phyloP scores from a whole-genome alignment of 1,140 invertebrate genomes.

The Mactra quadrangularis region DNA sequence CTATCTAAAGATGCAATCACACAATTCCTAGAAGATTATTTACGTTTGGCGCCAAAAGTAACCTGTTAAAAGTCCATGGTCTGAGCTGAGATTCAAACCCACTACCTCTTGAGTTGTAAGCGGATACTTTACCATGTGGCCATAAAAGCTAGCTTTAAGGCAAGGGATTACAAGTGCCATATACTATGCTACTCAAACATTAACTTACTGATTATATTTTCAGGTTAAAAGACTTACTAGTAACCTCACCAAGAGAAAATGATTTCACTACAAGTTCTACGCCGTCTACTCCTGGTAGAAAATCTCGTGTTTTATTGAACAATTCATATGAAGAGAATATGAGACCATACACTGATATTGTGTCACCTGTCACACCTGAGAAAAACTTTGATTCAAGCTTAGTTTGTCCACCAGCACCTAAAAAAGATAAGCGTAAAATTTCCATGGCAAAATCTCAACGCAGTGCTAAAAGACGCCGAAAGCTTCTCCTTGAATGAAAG shows the following conservation, averaged over 20 bases:
- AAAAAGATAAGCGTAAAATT: constrained; percentile 41
- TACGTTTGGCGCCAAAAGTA: too few relatives aligned
- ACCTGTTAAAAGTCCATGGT: too few relatives aligned
- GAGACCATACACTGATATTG: background rate
- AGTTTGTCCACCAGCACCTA: constrained; percentile 40
- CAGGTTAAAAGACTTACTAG: constrained; percentile 37
- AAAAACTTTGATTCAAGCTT: constrained; percentile 21
- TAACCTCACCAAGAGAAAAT: constrained; percentile 36
- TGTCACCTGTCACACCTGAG: constrained; percentile 17
- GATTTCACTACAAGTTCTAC: background rate
- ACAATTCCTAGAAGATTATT: too few relatives aligned
- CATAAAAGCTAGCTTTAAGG: too few relatives aligned
- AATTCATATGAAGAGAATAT: too few relatives aligned
- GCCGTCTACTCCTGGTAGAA: background rate
- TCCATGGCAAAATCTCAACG: constrained; percentile 17
- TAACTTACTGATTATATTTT: too few relatives aligned
- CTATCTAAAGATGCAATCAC: too few relatives aligned
- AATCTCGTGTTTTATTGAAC: background rate
- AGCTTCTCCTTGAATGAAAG: constrained; percentile 27
- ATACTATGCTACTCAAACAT: too few relatives aligned
- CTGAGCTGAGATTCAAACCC: too few relatives aligned
- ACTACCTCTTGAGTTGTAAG: too few relatives aligned
- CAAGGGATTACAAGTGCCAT: too few relatives aligned
- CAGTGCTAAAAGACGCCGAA: background rate
- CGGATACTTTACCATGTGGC: too few relatives aligned